Conservation (phyloP, 2,888 invertebrate species). For the Acanthosepion lycidas region DNA sequence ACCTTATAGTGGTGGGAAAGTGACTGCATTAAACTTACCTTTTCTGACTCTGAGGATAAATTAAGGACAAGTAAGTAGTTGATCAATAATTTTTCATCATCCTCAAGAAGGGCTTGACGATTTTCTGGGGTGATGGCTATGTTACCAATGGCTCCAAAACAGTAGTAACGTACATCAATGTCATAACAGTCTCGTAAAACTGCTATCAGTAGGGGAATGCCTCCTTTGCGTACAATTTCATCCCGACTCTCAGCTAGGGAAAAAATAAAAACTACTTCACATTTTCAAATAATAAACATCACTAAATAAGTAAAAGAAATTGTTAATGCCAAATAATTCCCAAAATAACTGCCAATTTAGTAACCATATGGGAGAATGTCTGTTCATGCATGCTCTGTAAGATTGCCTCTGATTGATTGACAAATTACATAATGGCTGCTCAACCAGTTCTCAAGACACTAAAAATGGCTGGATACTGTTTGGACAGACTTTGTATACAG, state of each 20-base stretch:
- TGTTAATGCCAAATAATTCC: background rate
- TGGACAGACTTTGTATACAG: too few relatives aligned
- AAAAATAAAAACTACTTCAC: conserved; percentile 13
- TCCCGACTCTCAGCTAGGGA: conserved; percentile 63
- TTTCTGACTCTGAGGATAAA: conserved; percentile 43
- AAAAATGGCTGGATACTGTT: too few relatives aligned
- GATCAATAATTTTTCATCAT: conserved; percentile 67
- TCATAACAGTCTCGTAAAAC: conserved; percentile 59
- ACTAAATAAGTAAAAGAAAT: background rate
- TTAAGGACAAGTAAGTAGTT: conserved; percentile 58
- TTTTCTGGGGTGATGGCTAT: conserved; percentile 65
- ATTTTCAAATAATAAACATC: background rate
- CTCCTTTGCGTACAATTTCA: conserved; percentile 65
- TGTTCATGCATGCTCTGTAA: too few relatives aligned
- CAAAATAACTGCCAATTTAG: too few relatives aligned
- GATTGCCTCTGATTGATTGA: too few relatives aligned
- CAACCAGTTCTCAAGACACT: too few relatives aligned
- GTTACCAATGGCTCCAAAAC: conserved; percentile 69
- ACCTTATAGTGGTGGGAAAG: too few relatives aligned
- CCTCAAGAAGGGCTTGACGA: conserved; percentile 68
- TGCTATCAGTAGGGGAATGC: conserved; percentile 65
- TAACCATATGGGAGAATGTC: too few relatives aligned
- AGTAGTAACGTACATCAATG: conserved; percentile 67
- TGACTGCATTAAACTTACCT: background rate
- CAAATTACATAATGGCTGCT: too few relatives aligned